These are phyloP conservation scores for Sterrhoptilus dennistouni DNA, from an alignment of 2,113 vertebrate genomes.

Conservation along the genomic window DNA sequence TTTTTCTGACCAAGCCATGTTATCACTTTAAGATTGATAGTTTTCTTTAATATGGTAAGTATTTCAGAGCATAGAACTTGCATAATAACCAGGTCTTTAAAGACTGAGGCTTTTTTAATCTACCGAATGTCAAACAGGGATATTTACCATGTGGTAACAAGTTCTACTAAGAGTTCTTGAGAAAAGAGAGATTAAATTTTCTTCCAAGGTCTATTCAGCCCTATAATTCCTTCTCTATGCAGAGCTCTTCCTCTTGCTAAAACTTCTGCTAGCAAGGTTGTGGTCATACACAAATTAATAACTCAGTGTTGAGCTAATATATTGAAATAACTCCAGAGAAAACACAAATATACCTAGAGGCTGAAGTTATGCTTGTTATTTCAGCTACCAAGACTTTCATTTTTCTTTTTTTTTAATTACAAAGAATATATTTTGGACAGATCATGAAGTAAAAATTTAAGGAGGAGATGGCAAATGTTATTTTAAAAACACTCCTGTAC, in stretches of 20 bases:
- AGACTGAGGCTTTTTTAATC: background rate
- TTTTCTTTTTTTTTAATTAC: background rate
- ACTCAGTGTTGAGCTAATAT: background rate
- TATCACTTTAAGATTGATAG: background rate
- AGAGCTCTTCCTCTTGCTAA: background rate
- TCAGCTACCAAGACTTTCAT: background rate
- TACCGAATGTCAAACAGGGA: background rate
- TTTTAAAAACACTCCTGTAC: background rate
- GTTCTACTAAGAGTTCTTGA: background rate
- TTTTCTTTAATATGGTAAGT: background rate
- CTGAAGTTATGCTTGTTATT: background rate
- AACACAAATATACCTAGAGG: background rate
- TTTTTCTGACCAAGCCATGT: background rate
- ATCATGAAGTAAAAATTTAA: background rate
- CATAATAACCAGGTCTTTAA: background rate
- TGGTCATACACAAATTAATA: background rate
- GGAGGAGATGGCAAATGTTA: background rate
- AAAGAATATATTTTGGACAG: background rate
- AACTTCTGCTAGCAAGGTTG: background rate
- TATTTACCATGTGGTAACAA: background rate
- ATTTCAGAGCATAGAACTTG: background rate
- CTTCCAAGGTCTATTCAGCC: background rate
- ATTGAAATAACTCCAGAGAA: background rate
- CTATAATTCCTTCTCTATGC: background rate
- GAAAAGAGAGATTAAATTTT: background rate